phyloP scores from a whole-genome alignment of 2,797 vertebrate genomes.

The Leontocebus nigricollis region DNA sequence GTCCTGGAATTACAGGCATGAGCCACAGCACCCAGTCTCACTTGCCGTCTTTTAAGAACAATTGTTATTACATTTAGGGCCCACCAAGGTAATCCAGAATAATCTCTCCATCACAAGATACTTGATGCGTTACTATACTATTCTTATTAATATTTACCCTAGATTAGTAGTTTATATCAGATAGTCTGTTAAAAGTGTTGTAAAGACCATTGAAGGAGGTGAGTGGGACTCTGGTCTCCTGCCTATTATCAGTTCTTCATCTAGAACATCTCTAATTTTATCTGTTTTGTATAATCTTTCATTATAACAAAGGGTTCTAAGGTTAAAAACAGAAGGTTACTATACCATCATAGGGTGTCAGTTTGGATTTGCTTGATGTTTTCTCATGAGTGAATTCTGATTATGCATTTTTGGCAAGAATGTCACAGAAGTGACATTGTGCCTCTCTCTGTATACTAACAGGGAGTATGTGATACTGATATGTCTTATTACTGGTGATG shows the following conservation, averaged over 20 bases:
- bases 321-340: not conserved
- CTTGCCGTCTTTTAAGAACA: not conserved
- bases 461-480: not conserved
- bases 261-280: not conserved
- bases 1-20: not conserved
- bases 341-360: not conserved
- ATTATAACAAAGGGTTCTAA: not conserved
- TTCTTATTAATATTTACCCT: not conserved
- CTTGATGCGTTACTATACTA: not conserved
- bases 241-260: not conserved
- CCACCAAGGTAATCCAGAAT: not conserved
- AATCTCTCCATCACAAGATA: not conserved
- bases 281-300: not conserved
- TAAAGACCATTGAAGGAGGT: not conserved
- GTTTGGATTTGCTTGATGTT: not conserved
- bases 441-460: not conserved
- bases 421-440: not conserved
- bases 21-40: not conserved
- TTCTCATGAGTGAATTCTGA: not conserved
- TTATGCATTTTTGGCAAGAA: not conserved
- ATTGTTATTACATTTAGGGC: not conserved
- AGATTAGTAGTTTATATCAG: not conserved
- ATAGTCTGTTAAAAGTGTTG: not conserved
- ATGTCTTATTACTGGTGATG: not conserved
- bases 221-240: not conserved